These are phyloP conservation scores for Columbina picui DNA, from an alignment of 2,113 vertebrate genomes.

Conservation along the genomic window DNA sequence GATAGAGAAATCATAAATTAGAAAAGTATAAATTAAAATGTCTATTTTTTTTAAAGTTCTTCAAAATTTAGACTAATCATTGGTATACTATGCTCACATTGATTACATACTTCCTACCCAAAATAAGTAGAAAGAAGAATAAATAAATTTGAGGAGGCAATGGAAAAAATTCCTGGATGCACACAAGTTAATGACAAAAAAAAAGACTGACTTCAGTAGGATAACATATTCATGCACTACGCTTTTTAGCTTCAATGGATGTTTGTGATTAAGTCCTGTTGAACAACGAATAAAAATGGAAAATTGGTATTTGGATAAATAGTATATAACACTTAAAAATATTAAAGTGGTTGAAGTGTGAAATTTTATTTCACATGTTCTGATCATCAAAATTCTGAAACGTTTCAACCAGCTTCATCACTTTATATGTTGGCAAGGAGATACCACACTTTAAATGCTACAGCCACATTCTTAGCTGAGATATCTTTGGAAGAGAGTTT, in stretches of 20 bases:
- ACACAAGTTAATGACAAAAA: neutral
- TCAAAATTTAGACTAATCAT: neutral
- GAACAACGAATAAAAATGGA: neutral
- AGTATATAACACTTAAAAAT: neutral
- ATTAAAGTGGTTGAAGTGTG: neutral
- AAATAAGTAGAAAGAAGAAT: neutral
- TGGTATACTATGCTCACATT: neutral
- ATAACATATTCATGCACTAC: neutral
- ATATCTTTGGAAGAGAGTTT: neutral
- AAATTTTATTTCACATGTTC: constrained; percentile 5
- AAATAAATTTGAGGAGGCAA: neutral
- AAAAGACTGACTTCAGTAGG: neutral
- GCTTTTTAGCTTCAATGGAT: neutral
- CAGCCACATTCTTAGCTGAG: neutral
- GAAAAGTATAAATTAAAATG: neutral
- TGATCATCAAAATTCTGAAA: neutral
- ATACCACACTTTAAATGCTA: constrained; percentile 10
- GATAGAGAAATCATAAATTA: neutral
- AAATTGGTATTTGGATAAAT: neutral
- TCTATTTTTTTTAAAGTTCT: neutral
- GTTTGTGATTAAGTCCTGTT: neutral
- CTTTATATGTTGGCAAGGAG: neutral
- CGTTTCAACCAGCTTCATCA: neutral
- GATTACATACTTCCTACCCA: neutral
- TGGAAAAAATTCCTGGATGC: neutral